phyloP scores from a whole-genome alignment of 2,888 invertebrate genomes.

The Aspidapion aeneum region DNA sequence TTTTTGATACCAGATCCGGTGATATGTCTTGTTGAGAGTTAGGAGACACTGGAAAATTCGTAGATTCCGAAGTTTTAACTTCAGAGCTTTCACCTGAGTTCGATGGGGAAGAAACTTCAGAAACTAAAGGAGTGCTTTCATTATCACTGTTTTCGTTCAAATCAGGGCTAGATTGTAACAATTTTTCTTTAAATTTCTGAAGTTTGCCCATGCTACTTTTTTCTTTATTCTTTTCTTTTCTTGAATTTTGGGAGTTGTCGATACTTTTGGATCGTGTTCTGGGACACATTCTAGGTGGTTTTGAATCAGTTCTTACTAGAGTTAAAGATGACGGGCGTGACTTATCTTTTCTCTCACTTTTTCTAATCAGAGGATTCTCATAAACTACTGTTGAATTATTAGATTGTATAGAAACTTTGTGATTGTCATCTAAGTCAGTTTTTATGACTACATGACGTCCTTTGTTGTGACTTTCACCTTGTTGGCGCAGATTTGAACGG shows the following conservation, averaged over 20 bases:
- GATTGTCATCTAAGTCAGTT: conserved; percentile 33
- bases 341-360: conserved; percentile 33
- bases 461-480: conserved; percentile 28
- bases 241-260: conserved; percentile 34
- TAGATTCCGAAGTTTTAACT: conserved; percentile 36
- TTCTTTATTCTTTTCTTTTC: conserved; percentile 28
- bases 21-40: conserved; percentile 31
- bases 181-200: conserved; percentile 43
- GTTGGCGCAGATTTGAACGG: conserved; percentile 27
- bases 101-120: conserved; percentile 43
- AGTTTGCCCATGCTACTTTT: conserved; percentile 38
- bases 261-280: conserved; percentile 42
- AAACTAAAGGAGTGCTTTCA: conserved; percentile 66
- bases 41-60: conserved; percentile 36
- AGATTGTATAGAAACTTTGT: conserved; percentile 31
- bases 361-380: conserved; percentile 29
- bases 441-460: conserved; percentile 42
- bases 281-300: conserved; percentile 24
- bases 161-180: conserved; percentile 43
- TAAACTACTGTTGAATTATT: conserved; percentile 31
- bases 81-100: conserved; percentile 37
- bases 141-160: conserved; percentile 54
- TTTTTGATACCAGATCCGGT: conserved; percentile 28
- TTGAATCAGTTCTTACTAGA: conserved; percentile 34
- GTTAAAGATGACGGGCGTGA: conserved; percentile 38